Evolutionary conservation across 2,888 invertebrate species (phyloP).

Genomic region (Chloromyia formosa): DNA sequence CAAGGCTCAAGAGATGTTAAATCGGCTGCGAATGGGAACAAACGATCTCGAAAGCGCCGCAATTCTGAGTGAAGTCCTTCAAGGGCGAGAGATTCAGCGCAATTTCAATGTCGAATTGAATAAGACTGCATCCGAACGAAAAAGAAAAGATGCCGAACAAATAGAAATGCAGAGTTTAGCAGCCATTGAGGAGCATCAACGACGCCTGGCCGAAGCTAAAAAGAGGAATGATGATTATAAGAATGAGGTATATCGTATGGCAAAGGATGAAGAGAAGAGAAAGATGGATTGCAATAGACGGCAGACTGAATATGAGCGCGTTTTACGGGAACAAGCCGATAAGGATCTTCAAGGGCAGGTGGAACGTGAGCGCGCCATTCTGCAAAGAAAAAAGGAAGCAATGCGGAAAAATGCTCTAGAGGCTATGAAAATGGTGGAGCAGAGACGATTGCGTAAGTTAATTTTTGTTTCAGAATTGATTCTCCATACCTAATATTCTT

Average conservation of each 20-base stretch:
- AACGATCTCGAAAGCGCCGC: slow-evolving; percentile 60
- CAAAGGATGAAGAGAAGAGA: slow-evolving; percentile 56
- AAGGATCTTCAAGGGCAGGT: slow-evolving; percentile 58
- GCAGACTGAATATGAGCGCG: slow-evolving; percentile 52
- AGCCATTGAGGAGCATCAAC: slow-evolving; percentile 59
- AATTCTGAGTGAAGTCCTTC: slow-evolving; percentile 59
- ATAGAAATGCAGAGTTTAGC: slow-evolving; percentile 60
- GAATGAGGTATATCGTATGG: slow-evolving; percentile 55
- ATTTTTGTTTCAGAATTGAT: background rate
- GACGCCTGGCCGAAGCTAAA: slow-evolving; percentile 56
- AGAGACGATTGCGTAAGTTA: slow-evolving; percentile 55
- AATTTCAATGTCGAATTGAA: slow-evolving; percentile 57
- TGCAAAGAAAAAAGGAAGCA: slow-evolving; percentile 54
- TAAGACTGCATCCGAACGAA: slow-evolving; percentile 55
- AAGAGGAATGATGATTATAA: slow-evolving; percentile 56
- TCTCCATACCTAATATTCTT: background rate
- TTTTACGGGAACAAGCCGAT: slow-evolving; percentile 55
- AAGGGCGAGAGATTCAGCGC: slow-evolving; percentile 58
- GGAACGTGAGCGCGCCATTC: slow-evolving; percentile 58
- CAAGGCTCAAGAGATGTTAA: slow-evolving; percentile 58
- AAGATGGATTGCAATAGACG: slow-evolving; percentile 53
- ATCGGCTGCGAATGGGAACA: slow-evolving; percentile 59
- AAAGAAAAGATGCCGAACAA: slow-evolving; percentile 58
- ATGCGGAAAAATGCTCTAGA: slow-evolving; percentile 57
- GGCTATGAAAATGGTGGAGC: slow-evolving; percentile 58